Percentiles rank a stretch among this genome's conserved stretches.
These are phyloP conservation scores for Siniperca chuatsi DNA, from an alignment of 2,113 vertebrate species.

Conservation along the genomic window DNA sequence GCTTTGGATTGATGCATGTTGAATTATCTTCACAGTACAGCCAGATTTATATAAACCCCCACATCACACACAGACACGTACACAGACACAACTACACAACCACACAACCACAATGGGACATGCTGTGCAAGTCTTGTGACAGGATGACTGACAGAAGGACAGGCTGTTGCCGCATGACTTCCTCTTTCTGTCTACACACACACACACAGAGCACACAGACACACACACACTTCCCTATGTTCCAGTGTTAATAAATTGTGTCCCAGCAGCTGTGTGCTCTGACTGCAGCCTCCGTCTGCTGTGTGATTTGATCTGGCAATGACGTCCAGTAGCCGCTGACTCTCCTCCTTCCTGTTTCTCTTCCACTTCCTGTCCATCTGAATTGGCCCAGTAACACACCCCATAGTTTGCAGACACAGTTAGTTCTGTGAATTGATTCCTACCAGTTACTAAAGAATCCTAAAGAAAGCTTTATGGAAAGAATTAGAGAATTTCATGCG, in stretches of 20 bases:
- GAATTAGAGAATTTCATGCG: background rate
- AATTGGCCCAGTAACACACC: slow-evolving; percentile 29
- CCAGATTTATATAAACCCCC: slow-evolving; percentile 13
- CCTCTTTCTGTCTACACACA: slow-evolving; percentile 47
- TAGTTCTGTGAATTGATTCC: background rate
- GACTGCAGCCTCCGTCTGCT: slow-evolving; percentile 63
- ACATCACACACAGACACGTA: slow-evolving; percentile 12
- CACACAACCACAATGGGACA: slow-evolving; percentile 55
- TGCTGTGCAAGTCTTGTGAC: slow-evolving; percentile 77
- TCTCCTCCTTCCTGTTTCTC: slow-evolving; percentile 67
- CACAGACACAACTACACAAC: background rate
- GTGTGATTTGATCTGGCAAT: slow-evolving; percentile 59
- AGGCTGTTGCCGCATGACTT: slow-evolving; percentile 75
- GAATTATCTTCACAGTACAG: slow-evolving; percentile 44
- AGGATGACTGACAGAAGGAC: slow-evolving; percentile 78
- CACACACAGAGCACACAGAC: slow-evolving; percentile 35
- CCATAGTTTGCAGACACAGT: background rate
- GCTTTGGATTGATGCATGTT: slow-evolving; percentile 40
- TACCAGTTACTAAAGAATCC: background rate
- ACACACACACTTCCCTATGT: slow-evolving; percentile 68
- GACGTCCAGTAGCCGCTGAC: slow-evolving; percentile 48
- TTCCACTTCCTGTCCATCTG: slow-evolving; percentile 60
- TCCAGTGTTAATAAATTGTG: slow-evolving; percentile 71
- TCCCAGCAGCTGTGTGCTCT: slow-evolving; percentile 67
- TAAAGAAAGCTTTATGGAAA: background rate